A percentile compares a stretch with the other conserved stretches of the same genome.
Evolutionary conservation across 2,113 vertebrate species (phyloP).

Genomic region (Dinomys branickii): DNA sequence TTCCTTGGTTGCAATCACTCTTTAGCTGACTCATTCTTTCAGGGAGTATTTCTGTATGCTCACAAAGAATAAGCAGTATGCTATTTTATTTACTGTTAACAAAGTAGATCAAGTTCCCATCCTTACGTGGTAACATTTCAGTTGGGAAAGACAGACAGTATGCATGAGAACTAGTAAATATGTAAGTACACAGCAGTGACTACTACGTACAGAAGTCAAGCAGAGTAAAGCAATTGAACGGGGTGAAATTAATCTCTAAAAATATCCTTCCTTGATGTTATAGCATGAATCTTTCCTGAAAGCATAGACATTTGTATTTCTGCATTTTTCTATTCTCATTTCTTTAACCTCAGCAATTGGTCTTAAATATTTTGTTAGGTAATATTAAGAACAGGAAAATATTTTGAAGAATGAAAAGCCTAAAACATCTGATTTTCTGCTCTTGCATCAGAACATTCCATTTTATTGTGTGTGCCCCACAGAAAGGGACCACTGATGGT

Average conservation of each 20-base stretch:
- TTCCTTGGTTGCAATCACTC: neutral
- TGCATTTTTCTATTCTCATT: neutral
- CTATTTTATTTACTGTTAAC: neutral
- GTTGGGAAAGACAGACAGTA: neutral
- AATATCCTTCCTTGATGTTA: neutral
- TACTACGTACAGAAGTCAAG: neutral
- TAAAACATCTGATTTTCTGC: neutral
- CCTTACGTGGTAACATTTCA: neutral
- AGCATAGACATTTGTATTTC: neutral
- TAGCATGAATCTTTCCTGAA: neutral
- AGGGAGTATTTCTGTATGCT: neutral
- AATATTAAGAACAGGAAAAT: neutral
- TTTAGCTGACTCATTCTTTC: too few species aligned
- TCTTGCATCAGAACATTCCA: neutral
- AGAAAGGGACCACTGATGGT: neutral
- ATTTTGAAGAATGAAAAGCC: neutral
- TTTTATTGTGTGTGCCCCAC: neutral
- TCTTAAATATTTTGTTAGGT: neutral
- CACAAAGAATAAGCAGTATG: rapidly evolving
- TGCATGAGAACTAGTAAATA: neutral
- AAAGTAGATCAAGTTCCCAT: neutral
- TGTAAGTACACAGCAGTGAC: neutral
- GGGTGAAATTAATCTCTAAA: neutral
- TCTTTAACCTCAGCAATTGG: neutral
- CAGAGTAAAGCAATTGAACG: neutral